phyloP scores from a whole-genome alignment of 2,888 invertebrate species.

The Antheraea yamamai region DNA sequence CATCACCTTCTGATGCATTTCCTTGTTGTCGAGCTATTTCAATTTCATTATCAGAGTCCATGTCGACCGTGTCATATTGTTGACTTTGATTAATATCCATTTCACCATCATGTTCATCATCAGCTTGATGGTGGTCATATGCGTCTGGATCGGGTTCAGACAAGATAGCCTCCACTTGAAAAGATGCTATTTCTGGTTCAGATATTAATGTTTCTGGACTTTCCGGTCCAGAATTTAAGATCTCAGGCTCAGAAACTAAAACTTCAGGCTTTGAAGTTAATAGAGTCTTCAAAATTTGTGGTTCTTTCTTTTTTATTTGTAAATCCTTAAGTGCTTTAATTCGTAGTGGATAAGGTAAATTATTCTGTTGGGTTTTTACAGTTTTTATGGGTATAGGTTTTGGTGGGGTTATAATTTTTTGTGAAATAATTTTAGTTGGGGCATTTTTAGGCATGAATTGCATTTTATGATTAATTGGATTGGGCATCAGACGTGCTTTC shows the following conservation, averaged over 20 bases:
- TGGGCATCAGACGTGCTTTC: slow-evolving; percentile 76
- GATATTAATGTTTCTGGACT: slow-evolving; percentile 79
- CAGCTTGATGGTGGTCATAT: slow-evolving; percentile 53
- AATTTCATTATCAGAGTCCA: slow-evolving; percentile 78
- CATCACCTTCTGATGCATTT: slow-evolving; percentile 46
- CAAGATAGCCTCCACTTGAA: slow-evolving; percentile 77
- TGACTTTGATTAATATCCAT: slow-evolving; percentile 58
- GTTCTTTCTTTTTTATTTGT: slow-evolving; percentile 77
- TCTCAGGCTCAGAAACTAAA: slow-evolving; percentile 75
- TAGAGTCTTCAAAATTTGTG: slow-evolving; percentile 77
- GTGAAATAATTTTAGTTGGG: slow-evolving; percentile 57
- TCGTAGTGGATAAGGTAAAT: slow-evolving; percentile 73
- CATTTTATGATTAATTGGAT: slow-evolving; percentile 75
- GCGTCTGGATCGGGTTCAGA: slow-evolving; percentile 73
- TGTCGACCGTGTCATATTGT: slow-evolving; percentile 74
- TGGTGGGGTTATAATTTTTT: slow-evolving; percentile 58
- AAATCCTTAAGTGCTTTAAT: slow-evolving; percentile 79
- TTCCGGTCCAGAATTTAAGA: slow-evolving; percentile 75
- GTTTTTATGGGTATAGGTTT: slow-evolving; percentile 70
- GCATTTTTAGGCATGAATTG: slow-evolving; percentile 62
- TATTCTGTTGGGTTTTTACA: slow-evolving; percentile 59
- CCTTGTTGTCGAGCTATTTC: slow-evolving; percentile 72
- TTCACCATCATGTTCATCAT: slow-evolving; percentile 54
- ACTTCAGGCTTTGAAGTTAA: slow-evolving; percentile 75
- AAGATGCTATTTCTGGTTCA: slow-evolving; percentile 77